Percentiles rank a stretch among this genome's conserved stretches.
phyloP scores from a whole-genome alignment of 2,888 invertebrate genomes.

The Chymomyza caudatula region DNA sequence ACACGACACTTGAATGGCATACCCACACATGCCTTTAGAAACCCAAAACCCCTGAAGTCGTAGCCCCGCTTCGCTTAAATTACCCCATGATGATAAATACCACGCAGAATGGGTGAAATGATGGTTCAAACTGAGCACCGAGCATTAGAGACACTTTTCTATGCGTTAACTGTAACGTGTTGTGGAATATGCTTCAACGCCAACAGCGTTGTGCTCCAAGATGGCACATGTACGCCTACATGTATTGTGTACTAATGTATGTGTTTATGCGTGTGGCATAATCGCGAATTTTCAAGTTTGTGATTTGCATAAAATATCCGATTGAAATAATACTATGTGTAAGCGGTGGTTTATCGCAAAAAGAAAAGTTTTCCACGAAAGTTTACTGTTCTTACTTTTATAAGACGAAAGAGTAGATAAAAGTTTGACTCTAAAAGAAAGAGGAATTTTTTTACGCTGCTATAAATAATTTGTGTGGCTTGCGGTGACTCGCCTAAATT shows the following conservation, averaged over 20 bases:
- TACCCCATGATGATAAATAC: conserved; percentile 58
- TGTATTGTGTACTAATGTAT: neutral
- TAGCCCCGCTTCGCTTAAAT: conserved; percentile 9
- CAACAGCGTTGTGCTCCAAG: neutral
- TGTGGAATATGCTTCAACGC: neutral
- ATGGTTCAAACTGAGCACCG: neutral
- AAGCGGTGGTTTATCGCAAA: neutral
- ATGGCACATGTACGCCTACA: neutral
- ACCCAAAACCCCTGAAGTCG: neutral
- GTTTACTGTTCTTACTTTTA: no score
- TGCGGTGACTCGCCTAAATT: no score
- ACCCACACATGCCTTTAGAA: conserved; percentile 39
- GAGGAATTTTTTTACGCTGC: no score
- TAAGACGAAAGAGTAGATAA: no score
- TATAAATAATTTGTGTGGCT: no score
- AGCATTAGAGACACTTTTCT: neutral
- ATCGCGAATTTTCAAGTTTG: neutral
- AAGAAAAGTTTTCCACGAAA: no score
- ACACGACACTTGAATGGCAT: conserved; percentile 46
- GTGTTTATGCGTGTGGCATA: neutral
- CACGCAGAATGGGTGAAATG: neutral
- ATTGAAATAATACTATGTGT: neutral
- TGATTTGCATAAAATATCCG: neutral
- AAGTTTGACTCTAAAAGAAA: no score
- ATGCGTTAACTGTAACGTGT: neutral